Percentiles rank a stretch among this genome's conserved stretches.
These are phyloP conservation scores for Oasisia sp. DNA, from an alignment of 2,888 invertebrate genomes.

Conservation along the genomic window DNA sequence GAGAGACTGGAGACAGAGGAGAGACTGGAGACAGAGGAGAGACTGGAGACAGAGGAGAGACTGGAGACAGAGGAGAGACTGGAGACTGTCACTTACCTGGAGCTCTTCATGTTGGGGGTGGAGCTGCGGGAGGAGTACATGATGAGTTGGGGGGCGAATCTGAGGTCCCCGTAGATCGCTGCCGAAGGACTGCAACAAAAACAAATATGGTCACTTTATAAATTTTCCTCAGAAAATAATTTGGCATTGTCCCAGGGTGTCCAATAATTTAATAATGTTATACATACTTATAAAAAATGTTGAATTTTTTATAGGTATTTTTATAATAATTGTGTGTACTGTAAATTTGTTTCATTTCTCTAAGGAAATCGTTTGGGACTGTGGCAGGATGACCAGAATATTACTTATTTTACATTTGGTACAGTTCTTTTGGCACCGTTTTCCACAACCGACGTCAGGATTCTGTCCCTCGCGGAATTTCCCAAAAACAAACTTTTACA, in stretches of 20 bases:
- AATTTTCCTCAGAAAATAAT: not conserved
- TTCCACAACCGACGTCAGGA: no score
- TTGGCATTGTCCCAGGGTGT: not conserved
- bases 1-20: no score
- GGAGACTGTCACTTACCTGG: slow-evolving; percentile 39
- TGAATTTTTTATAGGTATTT: not conserved
- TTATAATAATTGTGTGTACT: not conserved
- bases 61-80: not conserved
- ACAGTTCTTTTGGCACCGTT: no score
- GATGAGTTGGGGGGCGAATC: slow-evolving; percentile 44
- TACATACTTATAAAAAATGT: not conserved
- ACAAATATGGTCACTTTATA: not conserved
- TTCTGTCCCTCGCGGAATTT: no score
- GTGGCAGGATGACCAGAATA: no score
- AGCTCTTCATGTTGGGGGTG: slow-evolving; percentile 53
- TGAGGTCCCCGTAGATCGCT: slow-evolving; percentile 39
- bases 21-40: not conserved
- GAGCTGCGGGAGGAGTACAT: slow-evolving; percentile 55
- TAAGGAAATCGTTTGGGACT: no score
- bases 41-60: not conserved
- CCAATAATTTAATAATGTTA: not conserved
- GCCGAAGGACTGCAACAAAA: slow-evolving; percentile 55
- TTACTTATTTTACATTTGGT: no score
- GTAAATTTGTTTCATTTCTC: no score
- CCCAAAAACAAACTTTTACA: no score